Base-by-base conservation (phyloP, 2,888 invertebrate species). In the Stenchaetothrips biformis region DNA sequence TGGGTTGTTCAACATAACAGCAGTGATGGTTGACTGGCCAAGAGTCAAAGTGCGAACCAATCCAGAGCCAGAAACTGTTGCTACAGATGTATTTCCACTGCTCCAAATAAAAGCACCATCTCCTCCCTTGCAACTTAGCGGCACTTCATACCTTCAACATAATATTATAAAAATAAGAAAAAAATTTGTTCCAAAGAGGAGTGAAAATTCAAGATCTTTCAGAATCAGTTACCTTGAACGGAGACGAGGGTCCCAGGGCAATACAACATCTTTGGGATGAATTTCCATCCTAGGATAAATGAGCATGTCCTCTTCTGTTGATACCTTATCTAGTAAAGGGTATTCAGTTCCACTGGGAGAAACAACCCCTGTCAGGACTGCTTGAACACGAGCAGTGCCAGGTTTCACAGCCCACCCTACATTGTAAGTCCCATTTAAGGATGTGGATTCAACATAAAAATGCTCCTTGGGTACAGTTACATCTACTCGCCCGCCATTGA, bases 71-170 rank as follows among this genome's bases (percentile, higher is more conserved):
- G 90, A 86, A 82, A 90, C 89, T 84, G 91, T 85, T 79, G 93
- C 88, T 82, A 93, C 85, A 59, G 90, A 86, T 82, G 90, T 85
- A 86, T 92, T 89, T 84, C 90, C 87, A 83, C 92, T 91, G 84
- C 90, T 88, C 97, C 97, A 93, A 83, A 92, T 84, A 86, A 95
- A 93, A 85, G 89, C 89, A 82, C 94, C 94, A 86, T 94, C 94
- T 0, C 95, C 95, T 48, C 95, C 95, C 48, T 87, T 88, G 0
- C 93, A 94, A 85, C 89, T 86, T 81, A 92, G 87, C 83, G 89
- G 88, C 78, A 92, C 86, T 82, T 90, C 90, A 83, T 90, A 90
- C 49, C 90, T 90, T 83, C 77, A 85, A 83, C 9, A 53, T 53
- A 53, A 9, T 13, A 53, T 0, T 18, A 53, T 6, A 11, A 53